A percentile compares a stretch with the other conserved stretches of the same genome.
These are phyloP conservation scores for Neria commutata DNA, from an alignment of 2,888 invertebrate genomes.

Conservation along the genomic window DNA sequence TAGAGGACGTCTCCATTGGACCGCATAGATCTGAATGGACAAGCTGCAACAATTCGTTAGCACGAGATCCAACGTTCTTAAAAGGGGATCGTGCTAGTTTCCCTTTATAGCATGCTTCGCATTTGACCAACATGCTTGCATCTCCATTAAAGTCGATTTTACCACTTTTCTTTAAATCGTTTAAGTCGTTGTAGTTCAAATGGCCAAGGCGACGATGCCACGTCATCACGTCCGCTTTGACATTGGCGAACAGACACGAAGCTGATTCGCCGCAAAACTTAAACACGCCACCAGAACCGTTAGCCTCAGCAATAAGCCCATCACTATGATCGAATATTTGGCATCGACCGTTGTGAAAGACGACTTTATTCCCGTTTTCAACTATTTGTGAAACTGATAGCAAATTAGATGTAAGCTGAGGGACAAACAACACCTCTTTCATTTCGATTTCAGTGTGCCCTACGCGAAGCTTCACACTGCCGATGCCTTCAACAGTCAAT, in stretches of 20 bases:
- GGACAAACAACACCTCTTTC: constrained; percentile 15
- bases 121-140: too few species aligned
- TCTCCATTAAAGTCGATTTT: constrained; percentile 2
- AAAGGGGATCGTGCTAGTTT: constrained; percentile 32
- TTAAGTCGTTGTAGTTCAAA: constrained; percentile 16
- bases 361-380: constrained; percentile 6
- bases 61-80: constrained; percentile 17
- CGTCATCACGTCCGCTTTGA: neutral
- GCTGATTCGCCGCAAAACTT: neutral
- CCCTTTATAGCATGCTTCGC: constrained; percentile 31
- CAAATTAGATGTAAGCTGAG: constrained; percentile 14
- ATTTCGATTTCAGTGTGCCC: constrained; percentile 3
- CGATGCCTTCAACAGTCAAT: constrained; percentile 16
- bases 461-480: constrained; percentile 3
- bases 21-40: constrained; percentile 55
- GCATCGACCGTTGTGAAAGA: constrained; percentile 6
- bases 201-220: constrained; percentile 34
- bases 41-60: constrained; percentile 39
- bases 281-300: neutral
- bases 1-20: constrained; percentile 49
- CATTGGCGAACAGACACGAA: neutral
- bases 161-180: neutral
- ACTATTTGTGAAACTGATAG: constrained; percentile 8
- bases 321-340: neutral
- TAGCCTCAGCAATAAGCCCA: constrained; percentile 5